Conservation (phyloP, 2,888 invertebrate species). For the Melinopterus prodromus region DNA sequence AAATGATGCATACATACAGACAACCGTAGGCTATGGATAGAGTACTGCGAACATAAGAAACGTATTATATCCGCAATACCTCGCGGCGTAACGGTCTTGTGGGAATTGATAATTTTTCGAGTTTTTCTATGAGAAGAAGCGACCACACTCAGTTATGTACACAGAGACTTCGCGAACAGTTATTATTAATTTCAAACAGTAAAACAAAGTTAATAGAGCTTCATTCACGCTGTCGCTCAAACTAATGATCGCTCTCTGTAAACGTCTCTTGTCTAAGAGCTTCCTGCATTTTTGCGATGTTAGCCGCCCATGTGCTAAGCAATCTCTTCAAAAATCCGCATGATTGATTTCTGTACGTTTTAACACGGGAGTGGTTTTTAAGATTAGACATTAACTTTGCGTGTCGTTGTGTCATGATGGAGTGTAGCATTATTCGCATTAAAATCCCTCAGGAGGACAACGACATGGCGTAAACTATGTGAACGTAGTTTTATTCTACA, state of each 20-base stretch:
- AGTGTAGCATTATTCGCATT: neutral
- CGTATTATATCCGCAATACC: neutral
- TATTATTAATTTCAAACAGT: constrained; percentile 24
- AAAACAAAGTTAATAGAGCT: constrained; percentile 4
- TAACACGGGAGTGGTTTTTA: neutral
- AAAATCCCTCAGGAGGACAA: neutral
- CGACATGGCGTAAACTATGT: neutral
- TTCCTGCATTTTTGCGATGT: constrained; percentile 8
- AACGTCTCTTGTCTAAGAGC: constrained; percentile 11
- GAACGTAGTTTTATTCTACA: neutral
- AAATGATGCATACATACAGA: neutral
- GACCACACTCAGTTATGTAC: neutral
- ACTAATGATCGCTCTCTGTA: constrained; percentile 16
- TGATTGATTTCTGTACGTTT: neutral
- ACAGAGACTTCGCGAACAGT: constrained; percentile 8
- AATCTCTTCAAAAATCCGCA: neutral
- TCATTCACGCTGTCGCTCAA: constrained; percentile 10
- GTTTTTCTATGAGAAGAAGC: neutral
- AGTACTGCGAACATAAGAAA: neutral
- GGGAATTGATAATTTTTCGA: neutral
- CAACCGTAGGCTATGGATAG: neutral
- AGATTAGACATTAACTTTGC: neutral
- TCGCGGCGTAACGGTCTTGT: constrained; percentile 4
- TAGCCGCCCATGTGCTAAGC: neutral
- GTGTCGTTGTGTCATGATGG: neutral